Base-by-base conservation (phyloP, 2,888 invertebrate species). In the Rugalucina vietnamica region DNA sequence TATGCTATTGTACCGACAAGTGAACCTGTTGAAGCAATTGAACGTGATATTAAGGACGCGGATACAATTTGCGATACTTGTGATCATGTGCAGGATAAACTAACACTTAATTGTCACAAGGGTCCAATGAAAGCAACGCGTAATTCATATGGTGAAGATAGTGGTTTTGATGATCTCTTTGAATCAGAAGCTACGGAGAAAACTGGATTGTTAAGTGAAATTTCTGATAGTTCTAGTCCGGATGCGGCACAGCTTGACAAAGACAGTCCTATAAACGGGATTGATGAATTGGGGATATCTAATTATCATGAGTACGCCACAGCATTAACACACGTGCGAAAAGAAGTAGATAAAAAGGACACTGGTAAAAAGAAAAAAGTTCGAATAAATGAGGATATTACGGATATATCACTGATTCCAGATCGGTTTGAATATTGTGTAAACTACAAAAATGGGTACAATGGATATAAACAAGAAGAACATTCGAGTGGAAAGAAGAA, bases 391-490 rank as follows among this genome's bases (percentile, higher is more conserved):
- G 65, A 65, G 34, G 34, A 65, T 34, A 21, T 65, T 14, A 65
- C 65, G 65, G 65, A 65, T 65, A 65, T 65, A 18, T 34, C 32
- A 65, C 4, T 34, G 65, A 34, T 65, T 65, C 65, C 65, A 65
- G 34, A 65, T 65, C 34, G 65, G 3, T 65, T 34, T 34, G 65
- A 65, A 34, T 34, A 65, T 65, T 65, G 65, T 65, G 65, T 65
- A 2, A 65, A 65, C 34, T 65, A 65, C 34, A 29, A n/a, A 3
- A 65, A 34, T 65, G 65, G 65, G 24, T 65, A 65, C 21, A 8
- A 29, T 34, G 65, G 65, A 65, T 65, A 65, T 65, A 65, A 65
- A 34, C n/a, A n/a, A n/a, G n/a, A n/a, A n/a, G n/a, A n/a, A n/a
- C n/a, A n/a, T n/a, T n/a, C n/a, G n/a, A 32, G 34, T 32, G 65